These are phyloP conservation scores for Digitonthophagus gazella DNA, from an alignment of 2,888 invertebrate genomes.

Conservation along the genomic window DNA sequence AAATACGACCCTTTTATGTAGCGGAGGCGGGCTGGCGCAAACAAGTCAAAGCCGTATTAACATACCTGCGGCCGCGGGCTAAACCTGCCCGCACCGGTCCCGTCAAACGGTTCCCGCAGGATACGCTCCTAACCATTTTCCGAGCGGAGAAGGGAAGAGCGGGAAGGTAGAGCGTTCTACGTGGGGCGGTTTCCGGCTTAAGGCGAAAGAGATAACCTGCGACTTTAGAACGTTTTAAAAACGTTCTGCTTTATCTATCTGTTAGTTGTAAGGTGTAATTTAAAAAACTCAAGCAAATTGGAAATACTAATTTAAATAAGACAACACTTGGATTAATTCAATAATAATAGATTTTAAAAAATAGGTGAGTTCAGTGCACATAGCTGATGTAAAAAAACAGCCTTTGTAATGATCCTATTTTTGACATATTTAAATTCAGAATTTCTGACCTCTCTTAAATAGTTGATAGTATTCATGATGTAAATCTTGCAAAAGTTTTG, in stretches of 20 bases:
- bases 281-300: too few relatives aligned
- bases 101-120: not conserved
- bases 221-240: not conserved
- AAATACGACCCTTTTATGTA: slow-evolving; percentile 17
- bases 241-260: not conserved
- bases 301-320: too few relatives aligned
- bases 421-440: too few relatives aligned
- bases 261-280: not conserved
- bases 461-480: too few relatives aligned
- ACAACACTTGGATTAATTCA: too few relatives aligned
- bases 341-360: too few relatives aligned
- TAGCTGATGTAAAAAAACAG: too few relatives aligned
- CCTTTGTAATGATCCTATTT: too few relatives aligned
- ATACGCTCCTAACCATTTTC: not conserved
- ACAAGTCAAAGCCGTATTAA: slow-evolving; percentile 11
- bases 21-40: slow-evolving; percentile 6
- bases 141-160: too few relatives aligned
- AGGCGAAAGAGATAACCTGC: not conserved
- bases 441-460: too few relatives aligned
- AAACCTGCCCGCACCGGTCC: not conserved
- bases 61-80: slow-evolving; percentile 13
- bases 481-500: too few relatives aligned
- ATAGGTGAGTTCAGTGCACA: too few relatives aligned
- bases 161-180: not conserved
- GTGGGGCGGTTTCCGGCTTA: not conserved